phyloP scores from a whole-genome alignment of 37 sponge, comb jelly and placozoan species.

The Oopsacas minuta region DNA sequence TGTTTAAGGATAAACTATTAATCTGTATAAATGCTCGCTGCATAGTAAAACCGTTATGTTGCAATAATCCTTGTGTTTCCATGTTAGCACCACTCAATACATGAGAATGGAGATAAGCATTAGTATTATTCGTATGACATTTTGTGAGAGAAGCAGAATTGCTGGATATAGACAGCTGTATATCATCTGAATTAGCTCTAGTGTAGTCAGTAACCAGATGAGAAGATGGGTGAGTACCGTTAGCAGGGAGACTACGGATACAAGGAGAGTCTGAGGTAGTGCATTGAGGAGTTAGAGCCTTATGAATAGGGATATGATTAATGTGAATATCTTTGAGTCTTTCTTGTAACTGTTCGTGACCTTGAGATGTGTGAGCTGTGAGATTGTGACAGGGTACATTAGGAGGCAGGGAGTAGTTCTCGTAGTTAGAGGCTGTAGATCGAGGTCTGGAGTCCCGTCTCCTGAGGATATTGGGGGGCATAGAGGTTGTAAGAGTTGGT shows the following conservation, averaged over 20 bases:
- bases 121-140: neutral
- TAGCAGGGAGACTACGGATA: constrained; percentile 3
- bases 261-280: neutral
- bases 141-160: neutral
- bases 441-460: neutral
- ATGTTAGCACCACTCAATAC: neutral
- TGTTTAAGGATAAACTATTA: neutral
- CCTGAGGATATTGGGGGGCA: neutral
- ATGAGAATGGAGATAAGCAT: neutral
- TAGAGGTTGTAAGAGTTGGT: neutral
- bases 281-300: neutral
- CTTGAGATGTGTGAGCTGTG: neutral
- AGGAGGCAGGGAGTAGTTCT: neutral
- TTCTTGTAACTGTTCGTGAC: neutral
- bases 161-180: neutral
- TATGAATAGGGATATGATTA: neutral
- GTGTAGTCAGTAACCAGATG: neutral
- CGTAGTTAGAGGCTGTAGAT: neutral
- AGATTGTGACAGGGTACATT: neutral
- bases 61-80: neutral
- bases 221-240: neutral
- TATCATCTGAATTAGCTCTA: neutral
- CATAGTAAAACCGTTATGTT: neutral
- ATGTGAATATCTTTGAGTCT: neutral
- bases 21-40: too few relatives aligned